Percentiles rank a stretch among this genome's conserved stretches.
phyloP scores from a whole-genome alignment of 2,113 vertebrate species.

The Cavia porcellus region DNA sequence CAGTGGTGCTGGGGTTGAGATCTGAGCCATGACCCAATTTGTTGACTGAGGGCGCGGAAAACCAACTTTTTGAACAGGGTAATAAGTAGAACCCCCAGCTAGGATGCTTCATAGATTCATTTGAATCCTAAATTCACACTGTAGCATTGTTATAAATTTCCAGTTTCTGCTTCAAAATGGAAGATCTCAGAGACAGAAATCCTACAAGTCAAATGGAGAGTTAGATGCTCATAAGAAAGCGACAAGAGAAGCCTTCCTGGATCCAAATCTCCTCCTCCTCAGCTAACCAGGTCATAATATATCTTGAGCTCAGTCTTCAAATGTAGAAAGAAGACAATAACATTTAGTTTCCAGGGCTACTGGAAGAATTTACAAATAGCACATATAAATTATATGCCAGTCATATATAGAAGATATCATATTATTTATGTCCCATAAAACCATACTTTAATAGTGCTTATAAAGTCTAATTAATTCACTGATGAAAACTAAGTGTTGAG shows the following conservation, averaged over 20 bases:
- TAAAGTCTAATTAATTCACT: slow-evolving; percentile 42
- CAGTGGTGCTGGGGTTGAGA: not conserved
- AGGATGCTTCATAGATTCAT: not conserved
- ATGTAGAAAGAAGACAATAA: slow-evolving; percentile 19
- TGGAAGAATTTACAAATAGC: not conserved
- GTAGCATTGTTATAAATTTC: not conserved
- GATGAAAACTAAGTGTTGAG: slow-evolving; percentile 34
- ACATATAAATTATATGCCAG: not conserved
- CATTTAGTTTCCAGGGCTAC: not conserved
- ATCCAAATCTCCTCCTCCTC: not conserved
- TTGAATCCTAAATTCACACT: not conserved
- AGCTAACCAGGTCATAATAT: not conserved
- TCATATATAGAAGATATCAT: slow-evolving; percentile 29
- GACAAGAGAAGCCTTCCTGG: not conserved
- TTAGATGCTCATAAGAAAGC: not conserved
- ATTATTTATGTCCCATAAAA: slow-evolving; percentile 37
- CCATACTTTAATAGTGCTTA: slow-evolving; percentile 17
- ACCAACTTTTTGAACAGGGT: not conserved
- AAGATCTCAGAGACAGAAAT: not conserved
- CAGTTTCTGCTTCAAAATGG: not conserved
- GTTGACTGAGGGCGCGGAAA: not conserved
- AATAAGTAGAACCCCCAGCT: not conserved
- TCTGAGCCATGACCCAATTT: not conserved
- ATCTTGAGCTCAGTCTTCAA: not conserved
- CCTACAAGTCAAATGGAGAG: not conserved